Evolutionary conservation across 2,888 invertebrate species (phyloP).

Genomic region (Hypomecis atomaria): DNA sequence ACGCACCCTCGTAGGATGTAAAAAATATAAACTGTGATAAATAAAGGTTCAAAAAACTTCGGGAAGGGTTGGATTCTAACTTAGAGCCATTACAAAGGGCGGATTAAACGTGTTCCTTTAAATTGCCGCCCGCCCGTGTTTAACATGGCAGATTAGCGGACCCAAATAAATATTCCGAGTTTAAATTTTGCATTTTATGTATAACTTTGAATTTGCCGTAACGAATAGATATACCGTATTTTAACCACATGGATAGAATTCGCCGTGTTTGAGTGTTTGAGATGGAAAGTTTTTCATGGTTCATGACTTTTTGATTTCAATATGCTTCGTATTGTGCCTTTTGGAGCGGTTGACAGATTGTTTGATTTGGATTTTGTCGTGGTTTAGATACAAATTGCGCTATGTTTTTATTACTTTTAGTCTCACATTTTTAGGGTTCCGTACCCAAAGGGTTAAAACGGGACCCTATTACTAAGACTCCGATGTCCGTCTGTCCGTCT

Average conservation of each 20-base stretch:
- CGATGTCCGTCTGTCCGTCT: too few species aligned
- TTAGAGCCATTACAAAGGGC: constrained; percentile 40
- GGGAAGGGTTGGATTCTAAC: constrained; percentile 26
- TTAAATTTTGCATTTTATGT: constrained; percentile 35
- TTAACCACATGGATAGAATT: neutral
- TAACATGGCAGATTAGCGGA: constrained; percentile 53
- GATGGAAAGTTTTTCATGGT: neutral
- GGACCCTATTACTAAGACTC: too few species aligned
- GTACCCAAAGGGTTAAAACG: too few species aligned
- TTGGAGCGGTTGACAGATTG: neutral
- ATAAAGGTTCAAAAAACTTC: constrained; percentile 16
- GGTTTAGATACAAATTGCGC: too few species aligned
- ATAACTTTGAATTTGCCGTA: constrained; percentile 15
- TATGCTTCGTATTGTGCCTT: neutral
- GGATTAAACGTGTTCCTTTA: constrained; percentile 63
- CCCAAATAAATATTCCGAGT: constrained; percentile 50
- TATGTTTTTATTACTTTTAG: too few species aligned
- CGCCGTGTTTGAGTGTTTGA: neutral
- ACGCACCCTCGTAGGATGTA: constrained; percentile 1
- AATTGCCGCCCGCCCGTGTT: constrained; percentile 53
- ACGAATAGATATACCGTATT: neutral
- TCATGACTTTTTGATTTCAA: neutral
- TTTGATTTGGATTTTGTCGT: constrained; percentile 1
- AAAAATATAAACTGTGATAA: constrained; percentile 21
- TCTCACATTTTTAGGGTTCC: too few species aligned